A percentile compares a stretch with the other conserved stretches of the same genome.
phyloP scores from a whole-genome alignment of 2,888 invertebrate species.

The Nowickia ferox region DNA sequence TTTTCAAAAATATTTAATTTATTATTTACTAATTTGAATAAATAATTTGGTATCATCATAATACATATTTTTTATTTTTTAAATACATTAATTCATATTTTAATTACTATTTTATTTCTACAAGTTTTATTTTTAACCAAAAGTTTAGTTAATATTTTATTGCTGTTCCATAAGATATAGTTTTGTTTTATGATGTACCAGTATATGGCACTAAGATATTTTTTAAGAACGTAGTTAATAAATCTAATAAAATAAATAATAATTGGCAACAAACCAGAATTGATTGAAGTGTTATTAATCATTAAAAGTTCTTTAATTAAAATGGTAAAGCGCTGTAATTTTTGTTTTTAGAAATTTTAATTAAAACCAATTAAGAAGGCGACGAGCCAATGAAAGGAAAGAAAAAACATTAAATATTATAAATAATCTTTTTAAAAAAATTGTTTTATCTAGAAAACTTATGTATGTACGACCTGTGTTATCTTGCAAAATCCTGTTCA shows the following conservation, averaged over 20 bases:
- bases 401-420: too few relatives aligned
- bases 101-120: neutral
- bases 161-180: neutral
- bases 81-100: neutral
- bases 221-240: too few relatives aligned
- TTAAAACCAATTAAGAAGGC: neutral
- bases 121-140: neutral
- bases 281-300: conserved; percentile 23
- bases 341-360: neutral
- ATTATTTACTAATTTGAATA: neutral
- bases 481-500: too few relatives aligned
- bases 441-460: too few relatives aligned
- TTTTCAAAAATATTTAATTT: conserved; percentile 1
- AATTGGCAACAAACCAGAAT: neutral
- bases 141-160: conserved; percentile 2
- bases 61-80: neutral
- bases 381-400: neutral
- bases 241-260: too few relatives aligned
- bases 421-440: too few relatives aligned
- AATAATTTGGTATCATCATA: neutral
- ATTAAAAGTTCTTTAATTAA: conserved; percentile 22
- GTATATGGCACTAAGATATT: neutral
- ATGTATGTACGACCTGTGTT: too few relatives aligned
- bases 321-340: neutral
- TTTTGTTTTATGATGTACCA: neutral